Percentiles rank a stretch among this genome's conserved stretches.
phyloP scores from a whole-genome alignment of 2,888 invertebrate species.

The Petrolisthes cinctipes region DNA sequence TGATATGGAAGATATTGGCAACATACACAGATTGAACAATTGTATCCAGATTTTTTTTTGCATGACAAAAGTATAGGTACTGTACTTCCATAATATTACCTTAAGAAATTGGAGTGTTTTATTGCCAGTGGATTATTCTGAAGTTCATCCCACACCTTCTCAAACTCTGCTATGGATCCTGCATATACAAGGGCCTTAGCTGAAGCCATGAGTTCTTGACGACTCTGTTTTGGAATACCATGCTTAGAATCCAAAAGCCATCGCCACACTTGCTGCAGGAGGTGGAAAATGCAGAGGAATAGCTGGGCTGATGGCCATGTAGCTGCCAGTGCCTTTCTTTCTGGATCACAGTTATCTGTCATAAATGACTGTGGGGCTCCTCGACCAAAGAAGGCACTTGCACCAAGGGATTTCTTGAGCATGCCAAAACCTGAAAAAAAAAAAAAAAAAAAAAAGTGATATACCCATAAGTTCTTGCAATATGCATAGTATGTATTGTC shows the following conservation, averaged over 20 bases:
- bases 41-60: neutral
- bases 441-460: neutral
- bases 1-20: neutral
- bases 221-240: neutral
- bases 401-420: neutral
- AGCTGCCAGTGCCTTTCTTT: slow-evolving; percentile 15
- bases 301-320: neutral
- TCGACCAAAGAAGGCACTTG: neutral
- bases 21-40: neutral
- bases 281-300: neutral
- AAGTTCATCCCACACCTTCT: neutral
- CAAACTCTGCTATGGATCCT: neutral
- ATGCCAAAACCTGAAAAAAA: slow-evolving; percentile 20
- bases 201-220: neutral
- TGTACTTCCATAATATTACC: neutral
- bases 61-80: neutral
- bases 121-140: neutral
- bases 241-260: slow-evolving; percentile 1
- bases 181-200: neutral
- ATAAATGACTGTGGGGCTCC: slow-evolving; percentile 1
- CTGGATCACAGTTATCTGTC: neutral
- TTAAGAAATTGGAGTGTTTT: neutral
- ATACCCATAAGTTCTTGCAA: too few species aligned
- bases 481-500: too few species aligned
- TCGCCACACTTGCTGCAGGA: too few species aligned